A percentile compares a stretch with the other conserved stretches of the same genome.
Evolutionary conservation across 2,888 invertebrate species (phyloP).

Genomic region (Macrophya annulata): DNA sequence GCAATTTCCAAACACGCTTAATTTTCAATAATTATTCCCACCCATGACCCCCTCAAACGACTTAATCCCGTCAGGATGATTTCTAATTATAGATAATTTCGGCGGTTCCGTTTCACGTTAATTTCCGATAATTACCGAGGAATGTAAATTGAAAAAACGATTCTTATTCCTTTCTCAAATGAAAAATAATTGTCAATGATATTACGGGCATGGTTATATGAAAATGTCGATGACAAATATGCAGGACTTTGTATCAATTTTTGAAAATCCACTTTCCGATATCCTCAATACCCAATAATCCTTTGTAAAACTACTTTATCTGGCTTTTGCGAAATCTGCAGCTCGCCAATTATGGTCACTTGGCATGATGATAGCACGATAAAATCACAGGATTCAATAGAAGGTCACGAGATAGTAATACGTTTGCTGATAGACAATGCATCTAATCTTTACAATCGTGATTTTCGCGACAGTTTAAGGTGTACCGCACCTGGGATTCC

Average conservation of each 20-base stretch:
- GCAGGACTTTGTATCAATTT: neutral
- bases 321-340: neutral
- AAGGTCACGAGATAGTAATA: neutral
- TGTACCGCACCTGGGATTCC: neutral
- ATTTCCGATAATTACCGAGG: neutral
- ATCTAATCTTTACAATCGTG: neutral
- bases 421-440: neutral
- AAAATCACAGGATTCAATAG: constrained; percentile 7
- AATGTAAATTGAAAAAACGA: neutral
- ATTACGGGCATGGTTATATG: neutral
- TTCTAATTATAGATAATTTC: neutral
- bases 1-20: neutral
- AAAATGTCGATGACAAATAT: neutral
- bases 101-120: neutral
- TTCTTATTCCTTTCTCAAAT: neutral
- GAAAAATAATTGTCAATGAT: neutral
- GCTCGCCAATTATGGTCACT: neutral
- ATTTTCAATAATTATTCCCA: neutral
- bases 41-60: no score
- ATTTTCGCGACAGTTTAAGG: neutral
- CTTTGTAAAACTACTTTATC: neutral
- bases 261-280: neutral
- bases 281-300: neutral
- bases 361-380: constrained; percentile 12
- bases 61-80: neutral